Conservation (phyloP, 2,888 invertebrate genomes). For the Drosophila dives region DNA sequence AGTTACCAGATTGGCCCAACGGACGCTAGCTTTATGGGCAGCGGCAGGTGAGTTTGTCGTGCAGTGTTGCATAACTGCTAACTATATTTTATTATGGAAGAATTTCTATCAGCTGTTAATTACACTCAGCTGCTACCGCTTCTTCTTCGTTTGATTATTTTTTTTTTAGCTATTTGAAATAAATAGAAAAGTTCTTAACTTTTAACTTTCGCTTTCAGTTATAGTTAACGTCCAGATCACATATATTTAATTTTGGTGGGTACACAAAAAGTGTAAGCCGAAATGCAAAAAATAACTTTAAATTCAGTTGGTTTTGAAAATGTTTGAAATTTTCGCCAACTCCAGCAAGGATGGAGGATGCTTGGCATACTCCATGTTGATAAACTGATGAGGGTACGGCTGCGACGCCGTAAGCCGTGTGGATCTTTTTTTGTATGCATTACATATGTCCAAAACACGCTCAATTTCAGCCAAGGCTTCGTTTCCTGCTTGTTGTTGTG, state of each 20-base stretch:
- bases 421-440: conserved; percentile 12
- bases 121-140: background rate
- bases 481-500: conserved; percentile 4
- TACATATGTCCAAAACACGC: conserved; percentile 56
- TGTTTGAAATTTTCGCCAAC: conserved; percentile 49
- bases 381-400: background rate
- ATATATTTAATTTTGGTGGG: conserved; percentile 44
- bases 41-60: conserved; percentile 73
- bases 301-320: conserved; percentile 41
- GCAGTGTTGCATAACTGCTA: conserved; percentile 7
- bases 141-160: background rate
- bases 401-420: background rate
- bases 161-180: background rate
- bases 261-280: conserved; percentile 17
- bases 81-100: background rate
- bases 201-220: background rate
- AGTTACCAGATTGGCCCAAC: conserved; percentile 79
- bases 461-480: conserved; percentile 53
- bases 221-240: conserved; percentile 22
- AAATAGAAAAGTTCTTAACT: background rate
- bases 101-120: conserved; percentile 4
- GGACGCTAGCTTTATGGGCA: conserved; percentile 79
- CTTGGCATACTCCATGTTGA: conserved; percentile 5
- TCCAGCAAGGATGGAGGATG: conserved; percentile 51
- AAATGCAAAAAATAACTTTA: background rate